These are phyloP conservation scores for Synergus itoensis DNA, from an alignment of 2,888 invertebrate genomes.

Conservation along the genomic window DNA sequence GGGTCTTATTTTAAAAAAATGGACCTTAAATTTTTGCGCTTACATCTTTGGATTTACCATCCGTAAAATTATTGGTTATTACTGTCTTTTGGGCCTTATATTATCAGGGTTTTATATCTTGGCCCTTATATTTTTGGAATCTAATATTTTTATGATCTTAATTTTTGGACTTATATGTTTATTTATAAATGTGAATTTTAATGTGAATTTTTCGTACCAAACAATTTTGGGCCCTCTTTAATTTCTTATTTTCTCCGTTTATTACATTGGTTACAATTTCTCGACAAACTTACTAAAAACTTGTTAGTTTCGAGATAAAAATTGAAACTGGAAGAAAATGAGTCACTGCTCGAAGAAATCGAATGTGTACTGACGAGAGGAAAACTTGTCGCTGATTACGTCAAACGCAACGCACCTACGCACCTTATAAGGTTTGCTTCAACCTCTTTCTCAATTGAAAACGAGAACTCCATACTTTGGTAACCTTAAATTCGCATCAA, in stretches of 20 bases:
- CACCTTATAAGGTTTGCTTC: conserved; percentile 51
- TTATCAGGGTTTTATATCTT: too few relatives aligned
- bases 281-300: not conserved
- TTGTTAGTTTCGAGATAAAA: conserved; percentile 11
- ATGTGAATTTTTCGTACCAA: too few relatives aligned
- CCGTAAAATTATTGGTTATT: too few relatives aligned
- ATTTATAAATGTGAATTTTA: too few relatives aligned
- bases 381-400: conserved; percentile 53
- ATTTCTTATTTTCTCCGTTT: not conserved
- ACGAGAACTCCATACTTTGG: not conserved
- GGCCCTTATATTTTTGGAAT: too few relatives aligned
- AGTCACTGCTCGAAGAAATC: conserved; percentile 30
- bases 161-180: too few relatives aligned
- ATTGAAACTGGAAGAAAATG: conserved; percentile 27
- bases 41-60: too few relatives aligned
- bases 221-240: too few relatives aligned
- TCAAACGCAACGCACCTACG: conserved; percentile 49
- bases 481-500: not conserved
- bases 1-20: too few relatives aligned
- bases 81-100: too few relatives aligned
- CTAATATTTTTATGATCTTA: too few relatives aligned
- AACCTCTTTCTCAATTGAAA: conserved; percentile 32
- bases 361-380: conserved; percentile 35
- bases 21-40: too few relatives aligned
- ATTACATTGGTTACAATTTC: not conserved